Evolutionary conservation across 2,888 invertebrate species (phyloP).

Genomic region (Tenthredo livida): DNA sequence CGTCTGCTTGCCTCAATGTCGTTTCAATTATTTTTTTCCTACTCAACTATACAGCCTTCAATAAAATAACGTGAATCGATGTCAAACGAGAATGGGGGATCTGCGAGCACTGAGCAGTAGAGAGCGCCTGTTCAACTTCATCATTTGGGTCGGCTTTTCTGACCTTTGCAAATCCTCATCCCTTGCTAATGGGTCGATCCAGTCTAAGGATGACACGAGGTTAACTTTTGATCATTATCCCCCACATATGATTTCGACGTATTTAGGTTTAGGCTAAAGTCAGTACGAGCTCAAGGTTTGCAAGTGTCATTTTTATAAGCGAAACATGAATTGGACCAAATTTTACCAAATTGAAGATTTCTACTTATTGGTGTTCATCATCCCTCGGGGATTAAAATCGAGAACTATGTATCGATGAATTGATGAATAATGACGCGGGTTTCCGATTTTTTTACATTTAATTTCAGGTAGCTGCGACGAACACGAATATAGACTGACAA

Average conservation of each 20-base stretch:
- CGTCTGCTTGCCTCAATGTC: not conserved
- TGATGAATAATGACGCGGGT: not conserved
- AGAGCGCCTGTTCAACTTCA: not conserved
- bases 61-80: conserved; percentile 1
- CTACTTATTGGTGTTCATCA: not conserved
- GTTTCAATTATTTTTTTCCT: not conserved
- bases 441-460: not conserved
- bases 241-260: not conserved
- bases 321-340: not conserved
- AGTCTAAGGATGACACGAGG: conserved; percentile 35
- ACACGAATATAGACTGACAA: conserved; percentile 87
- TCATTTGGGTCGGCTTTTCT: conserved; percentile 33
- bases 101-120: not conserved
- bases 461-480: conserved; percentile 79
- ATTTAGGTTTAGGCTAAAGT: not conserved
- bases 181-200: conserved; percentile 26
- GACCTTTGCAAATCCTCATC: conserved; percentile 35
- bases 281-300: not conserved
- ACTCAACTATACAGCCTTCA: not conserved
- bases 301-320: not conserved
- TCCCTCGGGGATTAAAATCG: not conserved
- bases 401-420: not conserved
- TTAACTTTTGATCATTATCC: conserved; percentile 22
- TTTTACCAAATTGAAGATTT: not conserved
- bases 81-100: not conserved